These are phyloP conservation scores for Rhombomys opimus DNA, from an alignment of 2,113 vertebrate genomes.

Conservation along the genomic window DNA sequence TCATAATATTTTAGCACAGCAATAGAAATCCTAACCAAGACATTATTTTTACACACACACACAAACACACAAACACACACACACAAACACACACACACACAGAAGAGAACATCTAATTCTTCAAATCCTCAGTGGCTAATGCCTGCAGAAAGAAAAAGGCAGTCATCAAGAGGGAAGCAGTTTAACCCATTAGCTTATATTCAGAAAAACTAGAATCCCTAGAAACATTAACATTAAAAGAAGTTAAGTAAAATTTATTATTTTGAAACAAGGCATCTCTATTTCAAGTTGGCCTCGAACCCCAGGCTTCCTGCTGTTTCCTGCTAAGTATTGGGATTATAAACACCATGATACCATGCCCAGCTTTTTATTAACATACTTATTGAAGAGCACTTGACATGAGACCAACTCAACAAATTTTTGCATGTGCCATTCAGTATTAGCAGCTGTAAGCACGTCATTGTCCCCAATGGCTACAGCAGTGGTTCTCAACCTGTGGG, in stretches of 20 bases:
- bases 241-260: neutral
- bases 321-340: neutral
- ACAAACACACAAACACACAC: neutral
- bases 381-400: neutral
- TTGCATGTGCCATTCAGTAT: neutral
- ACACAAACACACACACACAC: neutral
- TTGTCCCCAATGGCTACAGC: neutral
- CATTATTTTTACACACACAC: neutral
- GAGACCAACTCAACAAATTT: neutral
- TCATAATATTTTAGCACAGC: neutral
- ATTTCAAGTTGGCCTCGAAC: neutral
- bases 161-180: neutral
- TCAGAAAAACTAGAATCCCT: slow-evolving; percentile 7
- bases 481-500: neutral
- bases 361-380: neutral
- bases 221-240: slow-evolving; percentile 26
- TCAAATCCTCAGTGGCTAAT: neutral
- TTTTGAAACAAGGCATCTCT: neutral
- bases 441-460: neutral
- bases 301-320: neutral
- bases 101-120: neutral
- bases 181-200: neutral
- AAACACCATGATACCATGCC: neutral
- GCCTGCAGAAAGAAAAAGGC: neutral
- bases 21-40: neutral